Evolutionary conservation across 2,113 vertebrate species (phyloP), one percentile per base, ranked within the genome.

Genomic region (Channa argus): DNA sequence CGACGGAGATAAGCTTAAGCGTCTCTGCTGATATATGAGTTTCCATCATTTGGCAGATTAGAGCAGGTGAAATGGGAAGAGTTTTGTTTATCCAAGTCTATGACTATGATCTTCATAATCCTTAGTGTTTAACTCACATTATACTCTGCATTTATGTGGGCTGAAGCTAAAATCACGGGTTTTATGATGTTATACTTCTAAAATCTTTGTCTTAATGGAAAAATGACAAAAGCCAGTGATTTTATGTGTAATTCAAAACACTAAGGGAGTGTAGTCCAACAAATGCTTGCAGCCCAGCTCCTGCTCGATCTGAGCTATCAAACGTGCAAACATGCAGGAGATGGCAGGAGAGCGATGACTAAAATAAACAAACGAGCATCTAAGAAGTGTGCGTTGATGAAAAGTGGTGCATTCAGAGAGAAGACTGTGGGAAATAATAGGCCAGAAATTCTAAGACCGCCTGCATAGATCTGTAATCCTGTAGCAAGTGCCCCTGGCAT

Each of bases 241-340:
- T 70, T 63, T 11, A 36, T 66, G 49, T 80, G 41, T 45, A 7
- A 51, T 15, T 70, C 10, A 45, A 2, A 61, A 55, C 46, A 11
- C 43, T 33, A 36, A 38, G 6, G 2, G 34, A 15, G 59, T 52
- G 50, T 69, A 63, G 74, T 70, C 62, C 68, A 72, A 45, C 36
- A 74, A 24, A 56, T 45, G 50, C 49, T 77, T 74, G 74, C 60
- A 71, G 56, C 60, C 3, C 24, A 38, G 1, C 67, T 75, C 70
- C 78, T 12, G 43, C 58, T 53, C 52, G 33, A 37, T 77, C 67
- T 8, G 38, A 72, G 66, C 72, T 73, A 75, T 66, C 55, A 79
- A 83, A 69, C 70, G 62, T 51, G 63, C 59, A 73, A 70, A 71
- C 46, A 77, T n/a, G 58, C 61, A 54, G 14, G 53, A 14, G 36